Base-by-base conservation (phyloP, 1,140 invertebrate species). In the Cydia amplana region DNA sequence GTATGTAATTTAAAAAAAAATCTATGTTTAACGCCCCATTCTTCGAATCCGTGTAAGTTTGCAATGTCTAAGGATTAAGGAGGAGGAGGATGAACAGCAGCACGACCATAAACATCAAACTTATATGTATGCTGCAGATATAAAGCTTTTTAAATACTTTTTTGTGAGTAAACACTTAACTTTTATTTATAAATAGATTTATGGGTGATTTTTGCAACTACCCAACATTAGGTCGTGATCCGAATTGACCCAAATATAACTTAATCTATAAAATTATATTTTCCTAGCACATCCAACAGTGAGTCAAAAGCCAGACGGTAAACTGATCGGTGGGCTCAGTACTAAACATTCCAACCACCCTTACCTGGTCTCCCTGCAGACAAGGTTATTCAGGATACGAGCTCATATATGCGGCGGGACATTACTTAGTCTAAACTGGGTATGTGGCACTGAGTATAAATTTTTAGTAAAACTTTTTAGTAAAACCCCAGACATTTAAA, bases 321-420 rank as follows among this genome's bases (percentile, higher is more conserved):
- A 85, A 73, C 89, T 95, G 6, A 82, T 93, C 1, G 93, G 92
- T 23, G 93, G 93, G 6, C 84, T 91, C 73, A 85, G 89, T 74
- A 92, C 93, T 0, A 81, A 80, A 28, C 83, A 87, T 0, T 86
- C 93, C 51, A 89, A 89, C 75, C 94, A 94, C 72, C 94, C 95
- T 2, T 95, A 94, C 75, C 86, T 95, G n/a, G 93, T 95, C 10
- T 95, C 94, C 0, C 75, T 95, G 43, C 94, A 94, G 75, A 80
- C 89, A 43, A 87, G 84, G 73, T 82, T 91, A 36, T 82, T 94
- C 0, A 90, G 88, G 85, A 70, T 89, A 4, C 79, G 87, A 23
- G 83, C 85, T 4, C 95, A 95, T 80, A 84, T 93, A 28, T 96
- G 95, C 79, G 95, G 94, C 6, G 95, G 94, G 4, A 91, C 93